phyloP scores from a whole-genome alignment of 1,140 invertebrate species.

The Bombus polaris region DNA sequence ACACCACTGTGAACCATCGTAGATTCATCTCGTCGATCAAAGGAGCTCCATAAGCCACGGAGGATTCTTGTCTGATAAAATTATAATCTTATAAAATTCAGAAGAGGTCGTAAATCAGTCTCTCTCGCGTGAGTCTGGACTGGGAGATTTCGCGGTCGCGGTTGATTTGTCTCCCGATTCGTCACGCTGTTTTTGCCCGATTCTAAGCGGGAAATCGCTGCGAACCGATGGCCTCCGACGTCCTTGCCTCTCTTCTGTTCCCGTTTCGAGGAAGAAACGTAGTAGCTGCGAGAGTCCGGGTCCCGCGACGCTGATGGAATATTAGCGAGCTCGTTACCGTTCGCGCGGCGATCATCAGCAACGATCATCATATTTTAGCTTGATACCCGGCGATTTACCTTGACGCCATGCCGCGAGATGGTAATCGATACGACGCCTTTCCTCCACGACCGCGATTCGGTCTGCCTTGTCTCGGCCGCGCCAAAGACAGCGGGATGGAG shows the following conservation, averaged over 20 bases:
- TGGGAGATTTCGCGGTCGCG: slow-evolving; percentile 42
- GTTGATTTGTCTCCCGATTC: slow-evolving; percentile 38
- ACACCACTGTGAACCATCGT: neutral
- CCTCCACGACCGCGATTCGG: slow-evolving; percentile 41
- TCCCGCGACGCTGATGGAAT: slow-evolving; percentile 60
- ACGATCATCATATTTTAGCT: slow-evolving; percentile 81
- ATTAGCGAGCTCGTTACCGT: slow-evolving; percentile 77
- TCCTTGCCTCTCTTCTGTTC: slow-evolving; percentile 33
- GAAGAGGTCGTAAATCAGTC: slow-evolving; percentile 14
- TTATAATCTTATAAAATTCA: neutral
- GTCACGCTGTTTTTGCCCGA: slow-evolving; percentile 58
- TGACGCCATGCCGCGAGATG: slow-evolving; percentile 69
- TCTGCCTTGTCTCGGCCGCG: neutral
- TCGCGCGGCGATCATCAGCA: slow-evolving; percentile 73
- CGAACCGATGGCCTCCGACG: slow-evolving; percentile 21
- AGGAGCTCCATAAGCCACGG: neutral
- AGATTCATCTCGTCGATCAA: neutral
- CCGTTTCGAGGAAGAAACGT: slow-evolving; percentile 42
- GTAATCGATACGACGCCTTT: slow-evolving; percentile 76
- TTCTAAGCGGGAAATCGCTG: slow-evolving; percentile 36
- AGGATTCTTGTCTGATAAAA: neutral
- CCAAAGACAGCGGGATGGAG: slow-evolving; percentile 8
- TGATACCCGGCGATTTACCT: slow-evolving; percentile 79
- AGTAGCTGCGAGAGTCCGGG: neutral
- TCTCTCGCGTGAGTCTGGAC: neutral